Conservation (phyloP, 92 coral and sea anemone species). For the Zoanthus sociatus region DNA sequence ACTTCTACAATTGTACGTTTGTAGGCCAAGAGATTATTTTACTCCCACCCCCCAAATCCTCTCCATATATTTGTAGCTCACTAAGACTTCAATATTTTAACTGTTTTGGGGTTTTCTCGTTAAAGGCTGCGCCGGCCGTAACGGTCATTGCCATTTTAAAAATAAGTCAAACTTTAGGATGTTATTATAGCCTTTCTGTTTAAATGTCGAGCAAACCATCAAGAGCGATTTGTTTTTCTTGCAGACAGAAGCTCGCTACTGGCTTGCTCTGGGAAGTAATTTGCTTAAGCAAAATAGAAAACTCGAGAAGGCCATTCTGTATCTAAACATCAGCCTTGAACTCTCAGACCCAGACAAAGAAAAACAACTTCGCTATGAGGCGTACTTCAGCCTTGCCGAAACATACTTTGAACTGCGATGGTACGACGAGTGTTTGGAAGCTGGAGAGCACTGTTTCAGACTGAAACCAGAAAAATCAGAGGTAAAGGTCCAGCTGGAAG, state of each 20-base stretch:
- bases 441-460: conserved; percentile 56
- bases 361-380: conserved; percentile 26
- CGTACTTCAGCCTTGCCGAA: conserved; percentile 26
- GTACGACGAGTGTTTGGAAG: conserved; percentile 40
- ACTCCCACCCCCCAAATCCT: too few species aligned
- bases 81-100: too few species aligned
- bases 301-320: conserved; percentile 48
- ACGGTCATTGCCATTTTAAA: too few species aligned
- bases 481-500: conserved; percentile 48
- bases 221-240: not conserved
- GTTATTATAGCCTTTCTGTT: not conserved
- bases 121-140: too few species aligned
- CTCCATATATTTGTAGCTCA: too few species aligned
- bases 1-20: too few species aligned
- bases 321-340: conserved; percentile 65
- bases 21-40: too few species aligned
- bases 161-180: not conserved
- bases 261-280: not conserved
- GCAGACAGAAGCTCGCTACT: conserved; percentile 46
- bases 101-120: too few species aligned
- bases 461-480: conserved; percentile 69
- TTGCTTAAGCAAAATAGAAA: conserved; percentile 15
- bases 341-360: conserved; percentile 62
- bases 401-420: conserved; percentile 25
- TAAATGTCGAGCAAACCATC: too few species aligned